Conservation (phyloP, 2,113 vertebrate genomes). For the Clarias magur region DNA sequence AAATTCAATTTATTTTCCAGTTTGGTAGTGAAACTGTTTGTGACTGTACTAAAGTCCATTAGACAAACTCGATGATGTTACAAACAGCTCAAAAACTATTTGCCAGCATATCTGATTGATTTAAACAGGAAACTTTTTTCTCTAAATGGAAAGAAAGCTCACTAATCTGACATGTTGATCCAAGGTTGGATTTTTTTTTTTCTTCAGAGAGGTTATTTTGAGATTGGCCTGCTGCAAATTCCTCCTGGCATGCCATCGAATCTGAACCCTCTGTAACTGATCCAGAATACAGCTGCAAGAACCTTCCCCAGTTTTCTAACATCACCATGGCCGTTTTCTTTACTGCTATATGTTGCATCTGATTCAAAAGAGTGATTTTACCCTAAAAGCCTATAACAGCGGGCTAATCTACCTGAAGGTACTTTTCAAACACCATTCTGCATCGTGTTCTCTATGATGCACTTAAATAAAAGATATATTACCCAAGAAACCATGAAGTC, state of each 20-base stretch:
- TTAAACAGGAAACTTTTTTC: not conserved
- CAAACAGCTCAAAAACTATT: not conserved
- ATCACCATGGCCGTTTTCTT: not conserved
- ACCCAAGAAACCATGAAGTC: no score
- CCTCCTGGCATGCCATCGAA: not conserved
- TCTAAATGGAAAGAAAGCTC: not conserved
- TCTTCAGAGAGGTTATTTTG: not conserved
- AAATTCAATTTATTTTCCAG: constrained; percentile 1
- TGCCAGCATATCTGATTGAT: not conserved
- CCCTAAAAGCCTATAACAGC: not conserved
- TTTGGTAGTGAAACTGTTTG: constrained; percentile 6
- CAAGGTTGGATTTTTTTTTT: not conserved
- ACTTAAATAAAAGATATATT: no score
- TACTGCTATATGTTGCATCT: not conserved
- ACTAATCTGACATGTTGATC: not conserved
- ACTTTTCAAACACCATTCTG: not conserved
- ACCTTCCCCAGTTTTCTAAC: not conserved
- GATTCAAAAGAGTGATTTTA: not conserved
- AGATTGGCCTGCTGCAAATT: not conserved
- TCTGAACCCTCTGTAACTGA: not conserved
- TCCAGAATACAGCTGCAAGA: not conserved
- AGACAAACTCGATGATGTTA: not conserved
- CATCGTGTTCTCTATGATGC: not conserved
- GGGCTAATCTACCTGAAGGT: not conserved
- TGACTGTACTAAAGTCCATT: not conserved